Conservation (phyloP, 2,888 invertebrate genomes). For the Scelioninae gen. 1 region DNA sequence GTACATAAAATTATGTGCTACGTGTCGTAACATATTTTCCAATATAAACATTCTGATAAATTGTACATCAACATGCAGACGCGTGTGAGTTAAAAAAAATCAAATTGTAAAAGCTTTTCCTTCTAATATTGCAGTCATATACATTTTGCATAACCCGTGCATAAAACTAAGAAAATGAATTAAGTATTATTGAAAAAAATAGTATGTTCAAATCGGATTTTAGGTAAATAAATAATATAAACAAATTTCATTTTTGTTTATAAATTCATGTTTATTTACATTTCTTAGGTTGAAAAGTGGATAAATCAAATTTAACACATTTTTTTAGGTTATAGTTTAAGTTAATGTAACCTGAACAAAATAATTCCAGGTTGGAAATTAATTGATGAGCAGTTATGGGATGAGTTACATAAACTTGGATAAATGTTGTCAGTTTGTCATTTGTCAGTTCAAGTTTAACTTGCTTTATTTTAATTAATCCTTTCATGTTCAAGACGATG, state of each 20-base stretch:
- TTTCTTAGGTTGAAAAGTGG: too few relatives aligned
- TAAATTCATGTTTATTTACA: too few relatives aligned
- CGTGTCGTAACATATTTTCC: constrained; percentile 34
- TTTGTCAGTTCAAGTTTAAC: not conserved
- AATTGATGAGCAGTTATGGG: constrained; percentile 4
- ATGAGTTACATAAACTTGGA: constrained; percentile 1
- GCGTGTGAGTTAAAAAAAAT: not conserved
- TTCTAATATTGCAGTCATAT: not conserved
- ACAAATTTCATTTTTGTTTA: too few relatives aligned
- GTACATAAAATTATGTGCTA: constrained; percentile 31
- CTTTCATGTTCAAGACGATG: constrained; percentile 4
- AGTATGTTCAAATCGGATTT: too few relatives aligned
- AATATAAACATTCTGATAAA: constrained; percentile 24
- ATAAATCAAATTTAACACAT: not conserved
- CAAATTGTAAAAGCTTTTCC: constrained; percentile 4
- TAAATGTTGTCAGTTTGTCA: constrained; percentile 13
- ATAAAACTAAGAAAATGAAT: too few relatives aligned
- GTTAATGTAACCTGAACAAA: not conserved
- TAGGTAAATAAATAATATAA: too few relatives aligned
- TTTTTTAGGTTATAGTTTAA: not conserved
- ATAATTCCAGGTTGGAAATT: constrained; percentile 1
- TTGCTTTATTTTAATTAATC: constrained; percentile 27
- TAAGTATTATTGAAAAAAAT: too few relatives aligned
- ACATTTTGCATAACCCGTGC: too few relatives aligned
- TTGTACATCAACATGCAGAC: constrained; percentile 7